Evolutionary conservation across 2,797 vertebrate species (phyloP), one percentile per base, ranked within the genome.

Genomic region (Enteromius anoplus): DNA sequence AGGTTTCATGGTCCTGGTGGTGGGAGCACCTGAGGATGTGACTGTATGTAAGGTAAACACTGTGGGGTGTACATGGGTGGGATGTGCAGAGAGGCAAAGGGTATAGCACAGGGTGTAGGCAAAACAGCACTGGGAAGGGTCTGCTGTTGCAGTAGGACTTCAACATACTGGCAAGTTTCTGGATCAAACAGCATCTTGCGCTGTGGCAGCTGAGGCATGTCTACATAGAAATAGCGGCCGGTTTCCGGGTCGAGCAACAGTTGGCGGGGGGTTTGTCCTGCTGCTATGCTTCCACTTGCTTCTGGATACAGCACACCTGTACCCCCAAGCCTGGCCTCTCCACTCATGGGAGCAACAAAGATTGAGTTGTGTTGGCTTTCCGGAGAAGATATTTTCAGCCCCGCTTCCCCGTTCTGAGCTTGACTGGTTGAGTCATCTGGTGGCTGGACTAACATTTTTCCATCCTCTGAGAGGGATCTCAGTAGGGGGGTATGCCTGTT

Each of bases 111-210:
- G 69, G 90, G 4, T 47, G 92, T 89, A 80, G 92, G 90, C 84
- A 93, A 58, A 1, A 92, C 91, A 0, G 91, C 3, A 2, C 88
- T 91, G 0, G 91, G 88, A 2, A 82, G 78, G 5, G 89, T 88
- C 26, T 88, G 91, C 0, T 91, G 92, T 1, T 95, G 94, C 37
- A 97, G 85, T 71, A 96, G 86, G 51, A 97, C 96, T 87, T 97
- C 95, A 60, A 97, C 90, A 12, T 96, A 97, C 83, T 95, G 96
- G 75, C 96, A 95, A 0, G 95, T 97, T 89, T 98, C 95, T 0
- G 96, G 96, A 86, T 97, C 97, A 0, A 96, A 94, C 84, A 97
- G 93, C 1, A 94, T 92, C 83, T 97, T 96, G 69, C 94, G 92
- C 85, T 95, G 94, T 37, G 93, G 93, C 77, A 93, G 94, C 26